Base-by-base conservation (phyloP, 1,140 invertebrate genomes). In the Spodoptera litura region DNA sequence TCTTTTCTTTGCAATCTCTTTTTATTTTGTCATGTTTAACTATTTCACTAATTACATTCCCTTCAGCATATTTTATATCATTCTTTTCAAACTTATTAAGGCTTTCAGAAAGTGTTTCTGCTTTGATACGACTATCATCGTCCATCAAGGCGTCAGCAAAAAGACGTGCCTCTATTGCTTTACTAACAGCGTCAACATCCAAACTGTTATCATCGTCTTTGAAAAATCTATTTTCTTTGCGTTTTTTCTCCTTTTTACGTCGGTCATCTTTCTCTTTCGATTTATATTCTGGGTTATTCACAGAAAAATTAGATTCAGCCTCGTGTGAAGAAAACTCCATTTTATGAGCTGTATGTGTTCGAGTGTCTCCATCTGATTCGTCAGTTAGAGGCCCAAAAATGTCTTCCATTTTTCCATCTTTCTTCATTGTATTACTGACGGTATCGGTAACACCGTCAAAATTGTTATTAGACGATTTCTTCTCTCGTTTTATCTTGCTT, bases 381-480 rank as follows among this genome's bases (percentile, higher is more conserved):
- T 98, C 98, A 0, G 97, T 98, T 38, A 98, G 94, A 1, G 97
- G 97, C 4, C 97, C 97, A 91, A 98, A 98, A 75, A 98, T 98
- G 84, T 98, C 97, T 91, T 98, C 97, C 97, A 98, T 97, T 87
- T 97, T 96, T 56, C 97, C 97, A 72, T 97, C 96, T 74, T 96
- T 95, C 87, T 96, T 96, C 11, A 89, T 86, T 75, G 94, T 91
- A 80, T 82, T 91, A 13, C 87, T 78, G 72, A 85, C 79, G 13
- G 72, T 78, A 68, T 92, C 94, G 64, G 66, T 59, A 11, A 78
- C 58, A 68, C 81, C 75, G 61, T 93, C 89, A 85, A 83, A 87
- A n/a, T 79, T 81, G 70, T 87, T 85, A 56, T 78, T 88, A 52
- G 86, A 79, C 13, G 82, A 87, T 85, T 95, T 96, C 88, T 95